A percentile compares a stretch with the other conserved stretches of the same genome.
These are phyloP conservation scores for Pachliopta kotzebuea DNA, from an alignment of 2,888 invertebrate species.

Conservation along the genomic window DNA sequence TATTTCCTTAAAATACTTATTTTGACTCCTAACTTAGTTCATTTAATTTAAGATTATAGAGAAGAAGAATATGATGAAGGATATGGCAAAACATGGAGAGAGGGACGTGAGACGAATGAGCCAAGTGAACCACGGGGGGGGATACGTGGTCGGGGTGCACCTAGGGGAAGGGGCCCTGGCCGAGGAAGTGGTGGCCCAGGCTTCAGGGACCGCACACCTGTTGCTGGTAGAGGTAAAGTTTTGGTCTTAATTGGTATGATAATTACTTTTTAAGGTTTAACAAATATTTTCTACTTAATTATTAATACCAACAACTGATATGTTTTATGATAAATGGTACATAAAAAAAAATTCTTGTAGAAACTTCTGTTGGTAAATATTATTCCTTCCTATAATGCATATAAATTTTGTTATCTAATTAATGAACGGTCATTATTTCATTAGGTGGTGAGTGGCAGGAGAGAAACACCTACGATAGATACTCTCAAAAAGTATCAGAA, in stretches of 20 bases:
- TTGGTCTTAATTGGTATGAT: not conserved
- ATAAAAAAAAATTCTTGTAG: no score
- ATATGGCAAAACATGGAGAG: slow-evolving; percentile 32
- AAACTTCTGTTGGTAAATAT: no score
- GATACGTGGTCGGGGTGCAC: slow-evolving; percentile 36
- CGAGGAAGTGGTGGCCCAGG: slow-evolving; percentile 43
- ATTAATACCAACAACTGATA: no score
- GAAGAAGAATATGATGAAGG: slow-evolving; percentile 56
- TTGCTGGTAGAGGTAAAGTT: slow-evolving; percentile 35
- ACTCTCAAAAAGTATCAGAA: slow-evolving; percentile 48
- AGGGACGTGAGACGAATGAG: slow-evolving; percentile 15
- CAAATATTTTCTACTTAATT: no score
- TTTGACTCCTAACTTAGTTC: not conserved
- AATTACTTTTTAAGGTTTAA: not conserved
- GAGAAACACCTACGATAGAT: slow-evolving; percentile 57
- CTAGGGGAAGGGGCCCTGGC: slow-evolving; percentile 37
- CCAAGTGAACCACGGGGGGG: slow-evolving; percentile 28
- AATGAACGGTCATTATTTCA: not conserved
- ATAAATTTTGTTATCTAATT: not conserved
- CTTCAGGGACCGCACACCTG: slow-evolving; percentile 60
- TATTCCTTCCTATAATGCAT: no score
- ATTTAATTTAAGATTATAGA: slow-evolving; percentile 38
- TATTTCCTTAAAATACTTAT: no score
- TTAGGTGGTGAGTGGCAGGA: slow-evolving; percentile 57
- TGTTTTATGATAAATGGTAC: no score